Base-by-base conservation (phyloP, 2,888 invertebrate species). In the Drosophila prolongata region DNA sequence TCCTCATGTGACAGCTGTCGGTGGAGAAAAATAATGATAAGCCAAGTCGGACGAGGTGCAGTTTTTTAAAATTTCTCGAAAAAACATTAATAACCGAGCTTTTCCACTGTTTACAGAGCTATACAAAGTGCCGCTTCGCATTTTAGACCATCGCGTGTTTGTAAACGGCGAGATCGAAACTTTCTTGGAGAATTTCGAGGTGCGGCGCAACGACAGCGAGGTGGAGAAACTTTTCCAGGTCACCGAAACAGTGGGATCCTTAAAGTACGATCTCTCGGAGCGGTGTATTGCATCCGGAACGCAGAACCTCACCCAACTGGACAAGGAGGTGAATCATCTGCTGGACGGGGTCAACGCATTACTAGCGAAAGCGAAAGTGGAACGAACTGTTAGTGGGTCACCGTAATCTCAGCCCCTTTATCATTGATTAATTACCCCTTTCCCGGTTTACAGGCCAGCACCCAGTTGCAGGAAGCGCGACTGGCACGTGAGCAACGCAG, bases 71-170 rank as follows among this genome's bases (percentile, higher is more conserved):
- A 27, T 11, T 2, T 11, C 6, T 10, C 14, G 24, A 3, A 42
- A 55, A 64, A 47, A 13, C 27, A n/a, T 16, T 8, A 19, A 11
- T 44, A 56, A 61, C 16, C 8, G 6, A 9, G 16, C 37, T 19
- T 46, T 24, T 10, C 2, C 9, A 11, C 16, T 38, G 30, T 24
- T 92, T 93, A 75, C 91, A 98, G 97, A 96, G 94, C 94, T 95
- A 80, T 95, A 95, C 75, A 96, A 96, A 93, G 95, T 97, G 91
- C 97, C 97, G 95, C 94, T 95, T 85, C 94, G 97, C 90, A 93
- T 98, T 67, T 96, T 98, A 93, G 97, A 98, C 92, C 98, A 98
- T 90, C 95, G 95, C 75, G 96, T 96, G 38, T 97, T 97, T 91
- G 91, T 97, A 67, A 96, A 95, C 92, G 97, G 97, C 61, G 98